A percentile compares a stretch with the other conserved stretches of the same genome.
These are phyloP conservation scores for Eulemur albifrons DNA, from an alignment of 2,797 vertebrate species.

Conservation along the genomic window DNA sequence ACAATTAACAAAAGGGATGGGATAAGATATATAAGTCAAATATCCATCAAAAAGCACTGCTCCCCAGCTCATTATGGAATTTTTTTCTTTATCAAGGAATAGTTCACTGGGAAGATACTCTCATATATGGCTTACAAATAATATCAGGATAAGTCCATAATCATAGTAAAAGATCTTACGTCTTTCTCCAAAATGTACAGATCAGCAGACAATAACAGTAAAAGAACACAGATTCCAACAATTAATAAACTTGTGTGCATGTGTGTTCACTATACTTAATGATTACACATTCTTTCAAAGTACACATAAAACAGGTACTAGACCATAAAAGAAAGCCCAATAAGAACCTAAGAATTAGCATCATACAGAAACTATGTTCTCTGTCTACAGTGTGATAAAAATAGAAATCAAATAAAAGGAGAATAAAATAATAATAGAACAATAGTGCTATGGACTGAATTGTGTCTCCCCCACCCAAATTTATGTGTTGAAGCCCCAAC, in stretches of 20 bases:
- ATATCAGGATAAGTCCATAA: background rate
- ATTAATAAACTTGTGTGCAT: background rate
- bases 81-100: background rate
- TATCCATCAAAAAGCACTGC: background rate
- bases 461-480: background rate
- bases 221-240: background rate
- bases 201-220: background rate
- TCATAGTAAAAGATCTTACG: background rate
- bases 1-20: background rate
- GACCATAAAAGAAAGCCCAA: background rate
- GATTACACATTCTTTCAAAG: background rate
- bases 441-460: background rate
- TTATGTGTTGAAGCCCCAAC: background rate
- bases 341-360: background rate
- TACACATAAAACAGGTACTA: background rate
- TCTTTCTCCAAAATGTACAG: background rate
- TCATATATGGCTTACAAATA: background rate
- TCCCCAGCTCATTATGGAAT: background rate
- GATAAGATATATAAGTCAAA: background rate
- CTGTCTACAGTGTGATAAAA: background rate
- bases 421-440: background rate
- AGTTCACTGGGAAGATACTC: background rate
- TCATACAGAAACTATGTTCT: background rate
- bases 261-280: background rate
- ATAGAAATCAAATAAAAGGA: background rate